phyloP scores from a whole-genome alignment of 2,113 vertebrate genomes.

The Oryzias javanicus region DNA sequence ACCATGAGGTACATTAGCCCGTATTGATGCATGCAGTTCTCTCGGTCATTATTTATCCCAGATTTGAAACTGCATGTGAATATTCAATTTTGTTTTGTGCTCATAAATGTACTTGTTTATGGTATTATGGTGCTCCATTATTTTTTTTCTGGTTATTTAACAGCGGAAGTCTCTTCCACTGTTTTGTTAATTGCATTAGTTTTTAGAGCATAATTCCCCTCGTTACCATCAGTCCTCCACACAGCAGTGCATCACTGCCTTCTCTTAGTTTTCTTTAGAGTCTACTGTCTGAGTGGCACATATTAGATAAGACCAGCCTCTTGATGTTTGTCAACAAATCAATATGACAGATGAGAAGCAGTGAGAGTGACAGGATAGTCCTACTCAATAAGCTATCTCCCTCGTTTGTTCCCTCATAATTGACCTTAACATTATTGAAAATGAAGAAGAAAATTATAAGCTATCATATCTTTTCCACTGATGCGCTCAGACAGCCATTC shows the following conservation, averaged over 20 bases:
- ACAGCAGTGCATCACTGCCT: not conserved
- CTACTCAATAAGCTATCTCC: constrained; percentile 9
- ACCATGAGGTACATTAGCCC: not conserved
- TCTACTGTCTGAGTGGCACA: not conserved
- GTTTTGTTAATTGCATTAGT: not conserved
- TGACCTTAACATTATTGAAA: constrained; percentile 16
- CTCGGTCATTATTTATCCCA: not conserved
- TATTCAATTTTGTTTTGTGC: not conserved
- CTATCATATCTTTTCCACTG: constrained; percentile 9
- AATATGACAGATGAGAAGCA: constrained; percentile 8
- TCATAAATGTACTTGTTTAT: not conserved
- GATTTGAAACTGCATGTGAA: constrained; percentile 1
- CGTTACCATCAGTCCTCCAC: not conserved
- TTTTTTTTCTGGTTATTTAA: not conserved
- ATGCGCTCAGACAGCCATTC: constrained; percentile 17
- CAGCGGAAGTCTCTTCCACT: not conserved
- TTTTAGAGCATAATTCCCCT: not conserved
- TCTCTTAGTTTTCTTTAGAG: not conserved
- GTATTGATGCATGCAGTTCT: not conserved
- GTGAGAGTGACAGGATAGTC: constrained; percentile 1
- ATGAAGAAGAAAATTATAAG: constrained; percentile 14
- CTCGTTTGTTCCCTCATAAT: constrained; percentile 13
- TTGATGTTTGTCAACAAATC: constrained; percentile 8
- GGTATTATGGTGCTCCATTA: not conserved
- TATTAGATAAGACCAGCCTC: constrained; percentile 4